Conservation (phyloP, 2,888 invertebrate genomes). For the Cataglyphis rosenhaueri region DNA sequence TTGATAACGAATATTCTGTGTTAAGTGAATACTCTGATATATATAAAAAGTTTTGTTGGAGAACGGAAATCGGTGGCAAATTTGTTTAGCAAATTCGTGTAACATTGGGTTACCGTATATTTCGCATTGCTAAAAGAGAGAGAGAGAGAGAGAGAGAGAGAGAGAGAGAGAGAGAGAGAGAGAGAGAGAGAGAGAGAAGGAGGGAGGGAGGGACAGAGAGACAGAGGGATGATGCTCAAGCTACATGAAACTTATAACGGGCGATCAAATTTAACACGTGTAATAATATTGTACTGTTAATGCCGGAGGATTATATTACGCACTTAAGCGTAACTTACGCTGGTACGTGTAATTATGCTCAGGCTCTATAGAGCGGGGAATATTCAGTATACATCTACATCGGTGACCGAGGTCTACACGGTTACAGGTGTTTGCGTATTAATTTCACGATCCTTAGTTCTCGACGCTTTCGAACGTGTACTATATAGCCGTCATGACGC, state of each 20-base stretch:
- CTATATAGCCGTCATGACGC: conserved; percentile 11
- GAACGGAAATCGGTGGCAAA: not conserved
- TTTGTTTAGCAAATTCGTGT: not conserved
- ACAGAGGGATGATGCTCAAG: conserved; percentile 39
- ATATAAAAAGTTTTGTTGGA: not conserved
- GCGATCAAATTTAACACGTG: conserved; percentile 76
- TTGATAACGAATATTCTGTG: conserved; percentile 7
- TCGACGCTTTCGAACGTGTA: conserved; percentile 35
- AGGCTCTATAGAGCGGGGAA: conserved; percentile 39
- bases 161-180: not conserved
- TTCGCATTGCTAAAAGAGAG: conserved; percentile 61
- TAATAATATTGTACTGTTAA: conserved; percentile 74
- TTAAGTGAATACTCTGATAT: not conserved
- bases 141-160: conserved; percentile 24
- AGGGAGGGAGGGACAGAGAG: not conserved
- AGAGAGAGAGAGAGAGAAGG: conserved; percentile 40
- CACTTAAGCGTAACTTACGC: conserved; percentile 74
- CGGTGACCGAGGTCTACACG: conserved; percentile 37
- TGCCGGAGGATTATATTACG: conserved; percentile 71
- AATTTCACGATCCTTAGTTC: conserved; percentile 55
- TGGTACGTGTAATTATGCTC: conserved; percentile 71
- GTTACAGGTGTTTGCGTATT: conserved; percentile 62
- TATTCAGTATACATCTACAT: conserved; percentile 35
- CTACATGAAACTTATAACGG: conserved; percentile 68
- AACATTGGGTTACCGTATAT: conserved; percentile 27